Evolutionary conservation across 2,113 vertebrate genomes (phyloP), one percentile per base, ranked within the genome.

Genomic region (Neolamprologus falcicula): DNA sequence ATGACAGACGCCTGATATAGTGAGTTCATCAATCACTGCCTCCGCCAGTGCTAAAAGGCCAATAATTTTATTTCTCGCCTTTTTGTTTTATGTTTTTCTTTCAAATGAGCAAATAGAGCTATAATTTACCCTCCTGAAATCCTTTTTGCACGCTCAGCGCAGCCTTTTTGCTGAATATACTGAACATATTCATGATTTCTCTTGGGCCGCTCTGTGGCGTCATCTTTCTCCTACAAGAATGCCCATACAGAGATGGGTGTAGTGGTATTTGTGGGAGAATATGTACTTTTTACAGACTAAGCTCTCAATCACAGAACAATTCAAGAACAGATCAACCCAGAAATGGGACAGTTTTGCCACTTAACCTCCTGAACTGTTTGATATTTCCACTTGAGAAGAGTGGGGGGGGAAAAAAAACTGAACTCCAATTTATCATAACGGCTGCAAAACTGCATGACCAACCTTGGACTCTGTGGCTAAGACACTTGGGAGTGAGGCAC

Each of bases 381-480:
- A 71, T 16, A 9, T 71, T 9, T 71, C 37, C n/a, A 9, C 35
- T 40, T 6, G 66, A 13, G 12, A 63, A 35, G 59, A 63, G 3
- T n/a, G 31, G 12, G n/a, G 31, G 2, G 14, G 9, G 0, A 0
- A 0, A 0, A 3, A 7, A 2, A 33, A 17, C 11, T 13, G 7
- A 26, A 10, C n/a, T 26, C 0, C 2, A 45, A 6, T 73, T 45
- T 45, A 26, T 73, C 21, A 26, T 63, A 35, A 45, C 21, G 5
- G 21, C 68, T 73, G 40, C 40, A 17, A 76, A 76, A 76, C 42
- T 76, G 40, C 4, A 28, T 7, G 68, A 76, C 40, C 40, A 76
- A 47, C 71, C 24, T 76, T 47, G 24, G 40, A 17, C 24, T 76
- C 14, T 76, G 68, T 45, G 40, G 42, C 40, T 76, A 47, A 76